Evolutionary conservation across 2,888 invertebrate genomes (phyloP).

Genomic region (Ganaspis brasiliensis): DNA sequence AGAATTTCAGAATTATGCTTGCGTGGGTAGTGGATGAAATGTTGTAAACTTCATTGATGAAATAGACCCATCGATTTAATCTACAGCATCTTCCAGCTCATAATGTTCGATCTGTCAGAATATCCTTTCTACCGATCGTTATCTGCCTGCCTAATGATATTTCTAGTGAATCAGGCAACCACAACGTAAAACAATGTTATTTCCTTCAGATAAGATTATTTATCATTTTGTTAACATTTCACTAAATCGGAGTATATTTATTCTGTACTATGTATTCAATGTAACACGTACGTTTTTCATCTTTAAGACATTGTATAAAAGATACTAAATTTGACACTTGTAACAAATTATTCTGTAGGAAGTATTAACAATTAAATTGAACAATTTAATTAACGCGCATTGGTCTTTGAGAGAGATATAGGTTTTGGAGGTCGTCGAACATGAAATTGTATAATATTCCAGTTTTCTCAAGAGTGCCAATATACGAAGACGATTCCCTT

Average conservation of each 20-base stretch:
- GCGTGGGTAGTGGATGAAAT: constrained; percentile 17
- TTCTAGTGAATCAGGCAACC: constrained; percentile 15
- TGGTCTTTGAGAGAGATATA: too few relatives aligned
- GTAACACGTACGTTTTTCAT: too few relatives aligned
- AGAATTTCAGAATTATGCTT: constrained; percentile 21
- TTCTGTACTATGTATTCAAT: too few relatives aligned
- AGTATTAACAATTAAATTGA: too few relatives aligned
- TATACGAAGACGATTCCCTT: too few relatives aligned
- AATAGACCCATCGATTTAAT: constrained; percentile 27
- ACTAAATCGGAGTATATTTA: neutral
- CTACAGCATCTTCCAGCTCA: constrained; percentile 22
- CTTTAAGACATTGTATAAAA: too few relatives aligned
- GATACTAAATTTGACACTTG: too few relatives aligned
- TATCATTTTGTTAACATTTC: constrained; percentile 10
- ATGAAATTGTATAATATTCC: too few relatives aligned
- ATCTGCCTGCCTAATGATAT: constrained; percentile 21
- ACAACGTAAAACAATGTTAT: neutral
- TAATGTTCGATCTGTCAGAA: constrained; percentile 24
- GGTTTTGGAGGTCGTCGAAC: too few relatives aligned
- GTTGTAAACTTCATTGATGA: constrained; percentile 23
- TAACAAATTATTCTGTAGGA: too few relatives aligned
- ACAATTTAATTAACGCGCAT: too few relatives aligned
- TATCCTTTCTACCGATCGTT: constrained; percentile 32
- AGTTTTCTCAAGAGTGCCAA: too few relatives aligned
- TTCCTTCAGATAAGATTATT: neutral